Base-by-base conservation (phyloP, 35 echinoderm and acorn worm genomes). In the Strongylocentrotus purpuratus region DNA sequence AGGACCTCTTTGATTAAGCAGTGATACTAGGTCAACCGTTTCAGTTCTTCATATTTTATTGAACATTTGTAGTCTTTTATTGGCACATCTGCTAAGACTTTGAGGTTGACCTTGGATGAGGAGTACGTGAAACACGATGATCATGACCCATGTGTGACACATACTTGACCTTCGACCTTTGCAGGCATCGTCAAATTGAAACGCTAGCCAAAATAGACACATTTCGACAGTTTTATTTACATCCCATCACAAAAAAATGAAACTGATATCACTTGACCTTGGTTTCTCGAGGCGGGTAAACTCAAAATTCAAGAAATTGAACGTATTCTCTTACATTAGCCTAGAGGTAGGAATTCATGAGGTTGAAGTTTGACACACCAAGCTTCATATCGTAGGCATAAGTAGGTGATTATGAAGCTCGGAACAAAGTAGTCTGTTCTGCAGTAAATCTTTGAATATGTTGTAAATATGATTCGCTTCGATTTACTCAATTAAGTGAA, bases 221-320 rank as follows among this genome's bases (percentile, higher is more conserved):
- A 89, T 89, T 89, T 89, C 87, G 87, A 89, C 87, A 89, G 87
- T 89, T 78, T 78, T 78, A 78, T 78, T 78, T 78, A 78, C 65
- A 78, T 55, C 65, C 65, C 65, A 78, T 78, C 65, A 78, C 65
- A 78, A n/a, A 78, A 55, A 70, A 78, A 78, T 78, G 65, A 78
- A 78, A 78, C 4, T 78, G 65, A 78, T 78, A 78, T n/a, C 65
- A 78, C 65, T 78, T 78, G 87, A 89, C 87, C 33, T 33, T 89
- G 87, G 33, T 89, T 33, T 89, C 87, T 46, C 87, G 87, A 89
- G 45, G 87, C 87, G 45, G 33, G 87, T 89, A 45, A 89, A 89
- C 87, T 89, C 87, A 45, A 46, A 89, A 89, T 89, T 89, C 87
- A 46, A 89, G 87, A 89, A 89, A 89, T 89, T 89, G 87, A 89